Conservation (phyloP, 2,888 invertebrate genomes). For the Neria commutata region DNA sequence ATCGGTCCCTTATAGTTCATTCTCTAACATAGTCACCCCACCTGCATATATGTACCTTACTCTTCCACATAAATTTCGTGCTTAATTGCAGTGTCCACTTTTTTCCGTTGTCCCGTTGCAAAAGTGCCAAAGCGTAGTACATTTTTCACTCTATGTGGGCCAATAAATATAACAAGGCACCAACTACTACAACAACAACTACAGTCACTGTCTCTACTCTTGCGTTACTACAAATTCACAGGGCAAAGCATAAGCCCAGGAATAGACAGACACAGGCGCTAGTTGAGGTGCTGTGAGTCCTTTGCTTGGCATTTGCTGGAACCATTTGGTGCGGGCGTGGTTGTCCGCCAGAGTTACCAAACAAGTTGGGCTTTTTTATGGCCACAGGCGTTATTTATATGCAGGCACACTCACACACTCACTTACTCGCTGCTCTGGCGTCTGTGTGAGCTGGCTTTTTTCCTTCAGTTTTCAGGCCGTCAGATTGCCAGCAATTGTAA, state of each 20-base stretch:
- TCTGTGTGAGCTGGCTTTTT: background rate
- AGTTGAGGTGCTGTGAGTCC: background rate
- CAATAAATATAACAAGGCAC: constrained; percentile 61
- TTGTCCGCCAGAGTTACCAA: constrained; percentile 50
- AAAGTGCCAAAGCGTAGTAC: constrained; percentile 55
- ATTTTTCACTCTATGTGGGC: constrained; percentile 60
- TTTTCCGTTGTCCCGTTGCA: constrained; percentile 38
- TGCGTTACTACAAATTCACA: background rate
- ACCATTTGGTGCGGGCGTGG: constrained; percentile 15
- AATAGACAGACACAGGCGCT: background rate
- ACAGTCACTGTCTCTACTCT: background rate
- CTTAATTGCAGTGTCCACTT: background rate
- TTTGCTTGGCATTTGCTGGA: background rate
- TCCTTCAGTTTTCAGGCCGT: constrained; percentile 28
- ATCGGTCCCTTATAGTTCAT: too few species aligned
- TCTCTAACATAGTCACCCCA: too few species aligned
- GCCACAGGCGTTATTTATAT: constrained; percentile 61
- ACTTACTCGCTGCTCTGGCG: constrained; percentile 1
- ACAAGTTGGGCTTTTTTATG: constrained; percentile 57
- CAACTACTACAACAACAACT: constrained; percentile 30
- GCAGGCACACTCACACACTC: constrained; percentile 37
- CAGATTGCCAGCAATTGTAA: constrained; percentile 56
- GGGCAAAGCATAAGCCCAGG: constrained; percentile 26
- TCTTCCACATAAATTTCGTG: background rate
- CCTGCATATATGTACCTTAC: background rate